A percentile compares a stretch with the other conserved stretches of the same genome.
Conservation (phyloP, 2,797 vertebrate species). For the Galago senegalensis region DNA sequence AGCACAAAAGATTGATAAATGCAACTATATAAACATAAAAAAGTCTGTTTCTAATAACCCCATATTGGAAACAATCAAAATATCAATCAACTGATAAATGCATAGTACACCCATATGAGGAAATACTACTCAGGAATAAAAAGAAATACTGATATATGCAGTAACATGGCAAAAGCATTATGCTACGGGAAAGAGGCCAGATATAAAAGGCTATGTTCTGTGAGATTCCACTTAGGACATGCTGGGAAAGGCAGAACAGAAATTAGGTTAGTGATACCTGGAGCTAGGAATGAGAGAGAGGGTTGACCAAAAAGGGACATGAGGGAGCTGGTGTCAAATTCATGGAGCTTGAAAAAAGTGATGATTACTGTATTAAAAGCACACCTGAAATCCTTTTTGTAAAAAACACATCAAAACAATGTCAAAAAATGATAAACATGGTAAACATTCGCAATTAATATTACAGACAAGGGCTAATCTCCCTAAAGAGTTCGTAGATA, state of each 20-base stretch:
- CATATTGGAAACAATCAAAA: conserved; percentile 23
- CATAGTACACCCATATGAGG: not conserved
- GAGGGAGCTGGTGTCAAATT: not conserved
- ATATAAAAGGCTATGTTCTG: not conserved
- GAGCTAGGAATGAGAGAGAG: not conserved
- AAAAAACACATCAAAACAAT: not conserved
- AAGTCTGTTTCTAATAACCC: not conserved
- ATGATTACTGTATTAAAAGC: not conserved
- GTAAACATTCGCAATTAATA: not conserved
- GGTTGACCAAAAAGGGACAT: not conserved
- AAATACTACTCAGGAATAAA: not conserved
- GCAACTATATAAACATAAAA: not conserved
- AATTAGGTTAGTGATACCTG: not conserved
- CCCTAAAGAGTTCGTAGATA: not conserved
- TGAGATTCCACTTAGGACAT: not conserved
- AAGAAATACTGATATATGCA: not conserved
- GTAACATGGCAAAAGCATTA: not conserved
- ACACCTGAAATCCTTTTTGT: not conserved
- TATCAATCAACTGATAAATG: not conserved
- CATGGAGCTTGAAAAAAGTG: not conserved
- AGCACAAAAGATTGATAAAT: not conserved
- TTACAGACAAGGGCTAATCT: not conserved
- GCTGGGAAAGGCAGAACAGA: not conserved
- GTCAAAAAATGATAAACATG: not conserved
- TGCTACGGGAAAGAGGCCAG: not conserved